These are phyloP conservation scores for Watsonalla cultraria DNA, from an alignment of 2,888 invertebrate genomes.

Conservation along the genomic window DNA sequence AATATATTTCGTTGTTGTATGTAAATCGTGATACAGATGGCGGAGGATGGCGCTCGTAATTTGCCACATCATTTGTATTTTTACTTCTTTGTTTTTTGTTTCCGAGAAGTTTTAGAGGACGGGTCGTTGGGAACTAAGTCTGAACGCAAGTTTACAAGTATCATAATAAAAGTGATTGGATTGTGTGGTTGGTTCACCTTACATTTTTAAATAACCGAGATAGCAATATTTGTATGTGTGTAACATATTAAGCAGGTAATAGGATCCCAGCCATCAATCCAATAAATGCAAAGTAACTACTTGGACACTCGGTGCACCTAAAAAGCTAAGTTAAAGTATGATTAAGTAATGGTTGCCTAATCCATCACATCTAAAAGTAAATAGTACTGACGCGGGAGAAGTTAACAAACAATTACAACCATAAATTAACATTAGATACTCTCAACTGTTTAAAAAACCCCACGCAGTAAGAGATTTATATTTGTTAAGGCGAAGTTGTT, in stretches of 20 bases:
- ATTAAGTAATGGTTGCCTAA: not conserved
- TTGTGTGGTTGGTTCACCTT: too few species aligned
- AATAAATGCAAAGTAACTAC: too few species aligned
- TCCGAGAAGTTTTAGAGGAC: too few species aligned
- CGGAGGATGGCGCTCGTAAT: constrained; percentile 26
- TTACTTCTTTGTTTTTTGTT: constrained; percentile 4
- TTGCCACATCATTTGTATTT: constrained; percentile 27
- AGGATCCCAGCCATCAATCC: too few species aligned
- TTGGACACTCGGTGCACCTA: too few species aligned
- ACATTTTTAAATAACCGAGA: too few species aligned
- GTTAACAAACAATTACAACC: constrained; percentile 42
- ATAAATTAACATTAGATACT: constrained; percentile 57
- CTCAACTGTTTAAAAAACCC: constrained; percentile 51
- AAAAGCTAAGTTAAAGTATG: too few species aligned
- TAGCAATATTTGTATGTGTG: too few species aligned
- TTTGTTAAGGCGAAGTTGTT: constrained; percentile 73
- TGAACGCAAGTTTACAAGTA: too few species aligned
- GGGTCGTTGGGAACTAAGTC: too few species aligned
- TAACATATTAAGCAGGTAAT: too few species aligned
- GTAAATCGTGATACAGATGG: constrained; percentile 66
- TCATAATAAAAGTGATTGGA: too few species aligned
- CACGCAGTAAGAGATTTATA: constrained; percentile 66
- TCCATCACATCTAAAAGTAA: not conserved
- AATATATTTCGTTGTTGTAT: constrained; percentile 74
- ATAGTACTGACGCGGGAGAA: constrained; percentile 17